Evolutionary conservation across 2,113 vertebrate genomes (phyloP), one percentile per base, ranked within the genome.

Genomic region (Plotosus lineatus): DNA sequence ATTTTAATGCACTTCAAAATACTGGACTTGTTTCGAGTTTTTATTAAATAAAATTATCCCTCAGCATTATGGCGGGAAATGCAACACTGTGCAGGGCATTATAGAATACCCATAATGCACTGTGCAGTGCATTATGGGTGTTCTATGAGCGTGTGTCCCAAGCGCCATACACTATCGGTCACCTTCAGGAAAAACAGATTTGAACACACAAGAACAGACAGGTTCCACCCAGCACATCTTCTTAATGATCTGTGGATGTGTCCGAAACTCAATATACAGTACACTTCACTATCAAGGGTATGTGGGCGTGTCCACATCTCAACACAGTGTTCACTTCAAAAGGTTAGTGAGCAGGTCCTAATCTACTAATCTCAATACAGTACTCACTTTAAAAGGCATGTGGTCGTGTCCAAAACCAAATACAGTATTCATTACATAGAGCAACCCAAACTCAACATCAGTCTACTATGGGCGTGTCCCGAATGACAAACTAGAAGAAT

Each of bases 11-110:
- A n/a, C 44, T 11, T 31, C 5, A 33, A 36, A 31, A 48, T n/a
- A 72, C 14, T n/a, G 12, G n/a, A 28, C 4, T 44, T 71, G 66
- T 71, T 71, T 71, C 21, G 38, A 26, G n/a, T 71, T 71, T 71
- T 28, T 71, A 28, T 48, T 46, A 17, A 48, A 48, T 31, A 14
- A 9, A 28, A 71, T 48, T n/a, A 50, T 31, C 68, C 26, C 21
- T 48, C 26, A 50, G n/a, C 15, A 48, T 48, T n/a, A 42, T 9
- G 65, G 10, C 42, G 12, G 23, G 26, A 19, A 50, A 72, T 21
- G 4, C 31, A 19, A 50, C 48, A 33, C 26, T 17, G 6, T 72
- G 44, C 44, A 69, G n/a, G 14, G n/a, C 40, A 46, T 69, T 69
- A 69, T 6, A 2, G 66, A n/a, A n/a, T n/a, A n/a, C n/a, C n/a